Percentiles rank a stretch among this genome's conserved stretches.
phyloP scores from a whole-genome alignment of 1,140 invertebrate species.

The Pararge aegeria region DNA sequence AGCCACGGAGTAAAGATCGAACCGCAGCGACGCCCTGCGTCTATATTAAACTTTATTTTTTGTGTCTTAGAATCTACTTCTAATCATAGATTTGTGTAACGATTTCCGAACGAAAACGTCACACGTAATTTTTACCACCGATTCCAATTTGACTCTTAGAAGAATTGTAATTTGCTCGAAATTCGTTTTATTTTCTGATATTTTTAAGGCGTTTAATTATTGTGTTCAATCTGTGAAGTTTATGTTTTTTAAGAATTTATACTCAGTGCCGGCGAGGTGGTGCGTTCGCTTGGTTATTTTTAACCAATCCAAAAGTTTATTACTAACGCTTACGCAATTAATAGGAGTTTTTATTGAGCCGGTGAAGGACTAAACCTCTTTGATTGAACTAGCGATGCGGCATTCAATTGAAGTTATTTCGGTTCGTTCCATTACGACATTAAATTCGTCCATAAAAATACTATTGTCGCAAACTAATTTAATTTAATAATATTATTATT shows the following conservation, averaged over 20 bases:
- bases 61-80: constrained; percentile 71
- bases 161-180: constrained; percentile 40
- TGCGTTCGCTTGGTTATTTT: constrained; percentile 69
- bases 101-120: constrained; percentile 49
- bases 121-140: constrained; percentile 47
- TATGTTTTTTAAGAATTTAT: constrained; percentile 79
- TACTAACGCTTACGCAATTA: constrained; percentile 75
- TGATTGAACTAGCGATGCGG: constrained; percentile 46
- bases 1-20: constrained; percentile 52
- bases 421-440: background rate
- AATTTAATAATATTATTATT: too few relatives aligned
- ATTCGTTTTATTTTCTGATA: constrained; percentile 35
- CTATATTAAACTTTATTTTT: constrained; percentile 73
- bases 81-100: constrained; percentile 62
- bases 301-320: constrained; percentile 76
- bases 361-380: constrained; percentile 70
- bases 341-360: constrained; percentile 74
- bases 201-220: constrained; percentile 39
- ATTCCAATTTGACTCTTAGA: constrained; percentile 66
- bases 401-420: constrained; percentile 12
- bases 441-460: background rate
- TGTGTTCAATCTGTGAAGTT: constrained; percentile 48
- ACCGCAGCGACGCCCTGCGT: constrained; percentile 43
- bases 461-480: background rate
- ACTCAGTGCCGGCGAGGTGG: constrained; percentile 51